phyloP scores from a whole-genome alignment of 1,140 invertebrate genomes.

The Drosophila auraria region DNA sequence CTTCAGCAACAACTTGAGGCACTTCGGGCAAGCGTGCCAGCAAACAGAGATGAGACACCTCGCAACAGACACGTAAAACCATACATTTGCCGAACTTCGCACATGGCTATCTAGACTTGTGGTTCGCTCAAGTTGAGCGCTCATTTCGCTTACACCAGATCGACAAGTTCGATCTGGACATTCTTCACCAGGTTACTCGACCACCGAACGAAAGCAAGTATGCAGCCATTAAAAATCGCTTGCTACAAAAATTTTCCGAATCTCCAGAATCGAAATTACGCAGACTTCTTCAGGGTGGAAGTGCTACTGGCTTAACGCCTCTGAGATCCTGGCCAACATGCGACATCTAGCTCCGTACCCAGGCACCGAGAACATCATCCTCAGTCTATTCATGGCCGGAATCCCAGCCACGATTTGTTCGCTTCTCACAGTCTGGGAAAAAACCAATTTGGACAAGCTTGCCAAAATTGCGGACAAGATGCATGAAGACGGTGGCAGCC shows the following conservation, averaged over 20 bases:
- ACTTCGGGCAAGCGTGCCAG: too few species aligned
- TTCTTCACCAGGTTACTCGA: not conserved
- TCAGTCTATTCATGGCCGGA: not conserved
- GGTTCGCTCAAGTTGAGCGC: not conserved
- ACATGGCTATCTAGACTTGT: too few species aligned
- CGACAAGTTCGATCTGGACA: not conserved
- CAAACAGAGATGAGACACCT: not conserved
- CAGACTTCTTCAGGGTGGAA: not conserved
- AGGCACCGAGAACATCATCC: not conserved
- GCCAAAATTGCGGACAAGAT: too few species aligned
- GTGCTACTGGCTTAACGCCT: not conserved
- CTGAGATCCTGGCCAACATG: not conserved
- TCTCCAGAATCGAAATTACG: not conserved
- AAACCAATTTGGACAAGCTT: not conserved
- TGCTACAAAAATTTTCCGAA: not conserved
- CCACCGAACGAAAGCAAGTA: not conserved
- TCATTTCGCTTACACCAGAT: not conserved
- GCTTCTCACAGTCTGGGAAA: not conserved
- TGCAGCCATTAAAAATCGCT: not conserved
- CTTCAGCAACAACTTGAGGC: not conserved
- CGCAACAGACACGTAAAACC: not conserved
- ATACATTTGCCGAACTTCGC: conserved; percentile 2
- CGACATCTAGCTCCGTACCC: not conserved
- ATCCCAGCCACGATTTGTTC: not conserved
- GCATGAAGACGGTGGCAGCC: too few species aligned